A percentile compares a stretch with the other conserved stretches of the same genome.
Conservation (phyloP, 2,113 vertebrate genomes). For the Solenodon paradoxus region DNA sequence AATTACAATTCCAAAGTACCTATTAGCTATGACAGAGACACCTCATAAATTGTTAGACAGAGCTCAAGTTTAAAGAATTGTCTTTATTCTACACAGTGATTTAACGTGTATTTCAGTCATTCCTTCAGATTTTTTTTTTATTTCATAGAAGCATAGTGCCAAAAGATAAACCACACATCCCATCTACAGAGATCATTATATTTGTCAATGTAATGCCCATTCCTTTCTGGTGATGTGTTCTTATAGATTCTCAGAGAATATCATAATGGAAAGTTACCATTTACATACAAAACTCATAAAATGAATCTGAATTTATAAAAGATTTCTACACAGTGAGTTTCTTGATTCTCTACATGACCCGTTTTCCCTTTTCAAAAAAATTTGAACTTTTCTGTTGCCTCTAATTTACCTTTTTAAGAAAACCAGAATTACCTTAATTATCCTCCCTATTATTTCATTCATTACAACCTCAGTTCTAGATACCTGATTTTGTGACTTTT, state of each 20-base stretch:
- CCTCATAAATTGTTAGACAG: conserved; percentile 23
- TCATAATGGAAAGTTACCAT: not conserved
- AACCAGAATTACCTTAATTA: not conserved
- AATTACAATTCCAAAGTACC: not conserved
- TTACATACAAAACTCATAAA: conserved; percentile 40
- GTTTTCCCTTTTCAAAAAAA: not conserved
- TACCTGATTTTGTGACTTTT: not conserved
- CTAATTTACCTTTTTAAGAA: not conserved
- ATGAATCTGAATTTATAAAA: not conserved
- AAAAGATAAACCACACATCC: not conserved
- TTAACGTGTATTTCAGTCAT: conserved; percentile 9
- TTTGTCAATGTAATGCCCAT: conserved; percentile 24
- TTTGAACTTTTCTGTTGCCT: not conserved
- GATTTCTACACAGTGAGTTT: not conserved
- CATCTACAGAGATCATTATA: not conserved
- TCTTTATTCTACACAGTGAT: conserved; percentile 19
- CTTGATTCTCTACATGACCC: not conserved
- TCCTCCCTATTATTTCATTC: not conserved
- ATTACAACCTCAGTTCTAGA: not conserved
- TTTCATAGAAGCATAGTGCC: conserved; percentile 21
- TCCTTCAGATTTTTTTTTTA: conserved; percentile 49
- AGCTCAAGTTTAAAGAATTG: conserved; percentile 6
- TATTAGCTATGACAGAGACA: not conserved
- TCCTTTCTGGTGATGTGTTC: not conserved
- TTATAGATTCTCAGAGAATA: not conserved